Conservation (phyloP, 2,797 vertebrate genomes). For the Argentina silus region DNA sequence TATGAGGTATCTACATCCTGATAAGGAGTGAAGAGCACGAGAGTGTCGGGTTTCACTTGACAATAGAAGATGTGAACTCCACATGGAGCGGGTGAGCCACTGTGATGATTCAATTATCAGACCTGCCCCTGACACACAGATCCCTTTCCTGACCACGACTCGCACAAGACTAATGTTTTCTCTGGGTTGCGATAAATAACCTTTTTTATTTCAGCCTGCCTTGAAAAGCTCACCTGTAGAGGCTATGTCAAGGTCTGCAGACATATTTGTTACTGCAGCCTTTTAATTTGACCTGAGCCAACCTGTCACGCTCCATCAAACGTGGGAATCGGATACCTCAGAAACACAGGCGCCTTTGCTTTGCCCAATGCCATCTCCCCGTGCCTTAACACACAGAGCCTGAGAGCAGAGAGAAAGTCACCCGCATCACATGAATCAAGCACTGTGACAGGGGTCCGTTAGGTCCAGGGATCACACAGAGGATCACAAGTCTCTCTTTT, state of each 20-base stretch:
- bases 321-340: slow-evolving; percentile 70
- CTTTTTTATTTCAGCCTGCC: slow-evolving; percentile 56
- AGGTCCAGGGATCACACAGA: slow-evolving; percentile 65
- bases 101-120: slow-evolving; percentile 68
- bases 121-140: slow-evolving; percentile 28
- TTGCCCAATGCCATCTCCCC: slow-evolving; percentile 36
- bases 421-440: slow-evolving; percentile 76
- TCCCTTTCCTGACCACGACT: slow-evolving; percentile 26
- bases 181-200: slow-evolving; percentile 59
- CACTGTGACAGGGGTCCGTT: slow-evolving; percentile 73
- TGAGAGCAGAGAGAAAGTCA: slow-evolving; percentile 64
- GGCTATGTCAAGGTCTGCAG: slow-evolving; percentile 49
- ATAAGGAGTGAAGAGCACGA: background rate
- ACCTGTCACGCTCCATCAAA: slow-evolving; percentile 74
- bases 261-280: slow-evolving; percentile 64
- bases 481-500: slow-evolving; percentile 76
- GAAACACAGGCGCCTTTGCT: slow-evolving; percentile 67
- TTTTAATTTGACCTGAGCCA: slow-evolving; percentile 69
- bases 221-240: slow-evolving; percentile 61
- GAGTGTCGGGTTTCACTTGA: slow-evolving; percentile 25
- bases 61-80: slow-evolving; percentile 42
- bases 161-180: slow-evolving; percentile 58
- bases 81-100: slow-evolving; percentile 42
- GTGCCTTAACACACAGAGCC: slow-evolving; percentile 53
- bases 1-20: background rate